Evolutionary conservation across 2,888 invertebrate species (phyloP).

Genomic region (Homarus gammarus): DNA sequence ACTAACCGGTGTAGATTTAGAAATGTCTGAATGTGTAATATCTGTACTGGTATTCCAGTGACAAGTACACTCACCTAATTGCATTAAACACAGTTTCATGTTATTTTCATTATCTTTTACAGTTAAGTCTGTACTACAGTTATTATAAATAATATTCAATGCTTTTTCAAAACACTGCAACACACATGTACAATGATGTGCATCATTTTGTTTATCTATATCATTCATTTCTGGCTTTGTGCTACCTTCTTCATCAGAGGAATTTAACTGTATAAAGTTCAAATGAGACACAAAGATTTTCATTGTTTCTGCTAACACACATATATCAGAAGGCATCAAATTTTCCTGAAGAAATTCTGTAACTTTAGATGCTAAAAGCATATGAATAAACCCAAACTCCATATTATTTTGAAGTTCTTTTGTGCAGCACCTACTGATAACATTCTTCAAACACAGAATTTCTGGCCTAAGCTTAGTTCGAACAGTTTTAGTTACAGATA

Average conservation of each 20-base stretch:
- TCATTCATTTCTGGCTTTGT: not conserved
- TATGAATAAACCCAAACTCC: conserved; percentile 62
- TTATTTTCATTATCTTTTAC: conserved; percentile 12
- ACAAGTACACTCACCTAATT: conserved; percentile 62
- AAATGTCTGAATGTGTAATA: not conserved
- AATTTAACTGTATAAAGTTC: conserved; percentile 48
- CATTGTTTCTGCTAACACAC: conserved; percentile 46
- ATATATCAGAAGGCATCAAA: conserved; percentile 50
- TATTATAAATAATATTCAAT: conserved; percentile 44
- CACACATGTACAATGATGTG: conserved; percentile 65
- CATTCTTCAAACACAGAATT: conserved; percentile 48
- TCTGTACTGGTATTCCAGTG: conserved; percentile 18
- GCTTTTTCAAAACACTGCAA: conserved; percentile 56
- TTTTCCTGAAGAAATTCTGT: conserved; percentile 34
- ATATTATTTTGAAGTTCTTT: conserved; percentile 1
- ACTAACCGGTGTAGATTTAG: conserved; percentile 1
- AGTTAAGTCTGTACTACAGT: not conserved
- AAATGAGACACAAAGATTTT: conserved; percentile 50
- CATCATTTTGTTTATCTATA: conserved; percentile 8
- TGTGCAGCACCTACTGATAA: conserved; percentile 38
- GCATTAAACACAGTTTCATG: conserved; percentile 31
- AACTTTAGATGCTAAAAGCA: conserved; percentile 50
- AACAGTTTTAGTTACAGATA: conserved; percentile 42
- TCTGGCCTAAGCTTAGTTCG: conserved; percentile 61
- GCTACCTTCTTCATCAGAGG: conserved; percentile 66